Base-by-base conservation (phyloP, 2,797 vertebrate genomes). In the Apogon talboti region DNA sequence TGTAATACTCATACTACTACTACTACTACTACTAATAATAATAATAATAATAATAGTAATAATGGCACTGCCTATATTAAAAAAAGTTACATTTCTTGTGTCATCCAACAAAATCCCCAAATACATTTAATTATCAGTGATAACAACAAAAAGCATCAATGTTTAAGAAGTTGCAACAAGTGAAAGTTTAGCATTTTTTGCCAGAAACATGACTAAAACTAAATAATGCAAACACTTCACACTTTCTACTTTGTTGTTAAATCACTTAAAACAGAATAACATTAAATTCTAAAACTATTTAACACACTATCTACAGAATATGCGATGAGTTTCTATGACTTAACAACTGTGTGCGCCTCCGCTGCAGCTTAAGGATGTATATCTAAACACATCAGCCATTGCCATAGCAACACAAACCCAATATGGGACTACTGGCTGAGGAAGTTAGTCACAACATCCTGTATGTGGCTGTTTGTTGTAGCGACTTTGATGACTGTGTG, bases 391-490 rank as follows among this genome's bases (percentile, higher is more conserved):
- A 61, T 72, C 60, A 44, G 8, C 9, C 46, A 87, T 90, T 81
- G 57, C 87, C 60, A 85, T 79, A 48, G 92, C 44, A 71, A 89
- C 83, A 8, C 14, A 42, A 11, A 70, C 63, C 24, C 65, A 87
- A 84, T 84, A 41, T 41, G 18, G 28, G 11, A 11, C 19, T 68
- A 59, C 47, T 68, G 48, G 61, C 16, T 19, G 50, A 74, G 78
- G 81, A 88, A 69, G 76, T 89, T 18, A 21, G 44, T 63, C 60
- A 61, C 38, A 57, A 51, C 53, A 71, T 79, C 74, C 69, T 58
- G n/a, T 16, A 0, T 16, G 5, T 55, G 41, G 28, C 9, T 46
- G 48, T 28, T 40, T 55, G 46, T 8, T 48, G 5, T 18, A 55
- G 33, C 42, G 19, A 30, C 16, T 0, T 0, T 41, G 35, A 11